Conservation (phyloP, 2,888 invertebrate genomes). For the Galerucella pusilla region DNA sequence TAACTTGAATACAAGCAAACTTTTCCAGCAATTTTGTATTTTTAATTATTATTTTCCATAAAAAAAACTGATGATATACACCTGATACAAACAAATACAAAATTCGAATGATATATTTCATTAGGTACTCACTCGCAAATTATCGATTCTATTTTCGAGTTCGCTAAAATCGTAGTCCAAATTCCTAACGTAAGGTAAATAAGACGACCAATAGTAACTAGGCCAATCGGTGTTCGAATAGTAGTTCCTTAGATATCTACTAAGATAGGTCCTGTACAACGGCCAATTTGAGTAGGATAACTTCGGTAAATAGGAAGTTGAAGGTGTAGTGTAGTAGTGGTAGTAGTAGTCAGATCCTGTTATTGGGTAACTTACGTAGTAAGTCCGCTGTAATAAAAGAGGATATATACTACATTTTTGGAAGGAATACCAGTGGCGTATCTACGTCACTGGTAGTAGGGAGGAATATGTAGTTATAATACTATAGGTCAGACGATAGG, state of each 20-base stretch:
- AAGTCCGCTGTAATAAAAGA: slow-evolving; percentile 50
- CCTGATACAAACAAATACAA: neutral
- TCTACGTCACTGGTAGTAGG: neutral
- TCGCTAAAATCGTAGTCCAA: slow-evolving; percentile 53
- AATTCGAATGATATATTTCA: neutral
- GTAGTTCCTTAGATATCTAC: slow-evolving; percentile 49
- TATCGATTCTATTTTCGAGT: slow-evolving; percentile 52
- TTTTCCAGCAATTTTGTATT: no score
- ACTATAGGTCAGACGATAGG: no score
- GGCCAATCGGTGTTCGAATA: slow-evolving; percentile 43
- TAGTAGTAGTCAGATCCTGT: slow-evolving; percentile 43
- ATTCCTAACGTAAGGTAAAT: slow-evolving; percentile 48
- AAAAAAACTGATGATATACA: neutral
- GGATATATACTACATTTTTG: slow-evolving; percentile 22
- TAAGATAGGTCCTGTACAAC: slow-evolving; percentile 47
- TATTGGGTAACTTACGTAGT: slow-evolving; percentile 53
- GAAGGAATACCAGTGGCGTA: neutral
- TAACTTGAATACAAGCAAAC: no score
- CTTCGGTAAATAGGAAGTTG: slow-evolving; percentile 48
- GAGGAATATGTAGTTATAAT: neutral
- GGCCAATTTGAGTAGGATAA: slow-evolving; percentile 51
- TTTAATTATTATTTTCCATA: neutral
- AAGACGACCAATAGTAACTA: slow-evolving; percentile 45
- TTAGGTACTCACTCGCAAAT: slow-evolving; percentile 51
- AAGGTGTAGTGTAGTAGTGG: slow-evolving; percentile 47